Percentiles rank a stretch among this genome's conserved stretches.
These are phyloP conservation scores for Thera britannica DNA, from an alignment of 2,888 invertebrate species.

Conservation along the genomic window DNA sequence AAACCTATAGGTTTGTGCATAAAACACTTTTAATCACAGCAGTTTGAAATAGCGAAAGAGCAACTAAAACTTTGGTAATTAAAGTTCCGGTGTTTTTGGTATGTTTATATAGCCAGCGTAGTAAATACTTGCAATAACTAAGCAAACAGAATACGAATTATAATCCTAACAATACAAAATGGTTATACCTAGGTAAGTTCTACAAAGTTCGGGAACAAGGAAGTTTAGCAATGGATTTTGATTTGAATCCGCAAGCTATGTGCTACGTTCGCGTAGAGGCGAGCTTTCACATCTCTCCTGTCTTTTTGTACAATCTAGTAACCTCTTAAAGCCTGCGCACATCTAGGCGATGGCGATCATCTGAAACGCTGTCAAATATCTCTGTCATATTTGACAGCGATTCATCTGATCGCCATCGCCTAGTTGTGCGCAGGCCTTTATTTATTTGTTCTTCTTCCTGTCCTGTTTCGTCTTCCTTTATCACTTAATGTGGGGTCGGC, in stretches of 20 bases:
- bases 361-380: too few relatives aligned
- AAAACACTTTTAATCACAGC: too few relatives aligned
- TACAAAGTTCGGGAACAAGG: slow-evolving; percentile 31
- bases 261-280: slow-evolving; percentile 12
- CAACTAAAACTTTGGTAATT: neutral
- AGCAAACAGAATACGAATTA: slow-evolving; percentile 18
- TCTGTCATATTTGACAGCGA: too few relatives aligned
- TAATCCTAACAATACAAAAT: slow-evolving; percentile 31
- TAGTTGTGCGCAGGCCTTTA: too few relatives aligned
- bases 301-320: neutral
- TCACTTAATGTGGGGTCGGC: too few relatives aligned
- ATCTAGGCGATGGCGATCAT: too few relatives aligned
- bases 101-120: neutral
- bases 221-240: slow-evolving; percentile 27
- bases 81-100: neutral
- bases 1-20: too few relatives aligned
- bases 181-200: slow-evolving; percentile 18
- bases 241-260: slow-evolving; percentile 14
- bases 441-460: too few relatives aligned
- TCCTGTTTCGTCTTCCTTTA: too few relatives aligned
- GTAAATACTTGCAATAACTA: slow-evolving; percentile 13
- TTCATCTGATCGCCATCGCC: too few relatives aligned
- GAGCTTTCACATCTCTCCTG: neutral
- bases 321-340: too few relatives aligned
- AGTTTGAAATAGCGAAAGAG: neutral